A percentile compares a stretch with the other conserved stretches of the same genome.
phyloP scores from a whole-genome alignment of 1,140 invertebrate species.

The Caenorhabditis tropicalis region DNA sequence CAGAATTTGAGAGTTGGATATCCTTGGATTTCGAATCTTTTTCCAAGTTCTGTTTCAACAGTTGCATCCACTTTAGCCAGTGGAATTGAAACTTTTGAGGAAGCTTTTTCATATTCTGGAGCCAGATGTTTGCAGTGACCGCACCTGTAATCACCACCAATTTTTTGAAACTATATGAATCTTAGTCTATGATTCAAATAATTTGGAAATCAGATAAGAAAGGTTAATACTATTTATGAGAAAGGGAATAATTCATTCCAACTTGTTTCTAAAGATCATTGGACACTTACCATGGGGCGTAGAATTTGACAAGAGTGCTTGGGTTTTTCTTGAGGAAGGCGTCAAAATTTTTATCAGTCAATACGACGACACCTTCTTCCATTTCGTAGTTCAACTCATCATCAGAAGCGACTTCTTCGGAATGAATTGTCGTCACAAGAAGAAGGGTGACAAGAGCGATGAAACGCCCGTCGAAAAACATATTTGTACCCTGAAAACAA shows the following conservation, averaged over 20 bases:
- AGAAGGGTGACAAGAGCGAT: not conserved
- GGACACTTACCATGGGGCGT: conserved; percentile 58
- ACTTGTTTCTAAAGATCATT: not conserved
- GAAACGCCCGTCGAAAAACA: conserved; percentile 30
- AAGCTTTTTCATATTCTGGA: conserved; percentile 95
- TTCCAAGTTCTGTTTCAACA: conserved; percentile 66
- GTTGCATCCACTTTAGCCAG: conserved; percentile 75
- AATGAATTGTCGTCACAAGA: not conserved
- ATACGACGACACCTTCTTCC: conserved; percentile 60
- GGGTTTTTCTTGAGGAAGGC: conserved; percentile 60
- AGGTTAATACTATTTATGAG: no score
- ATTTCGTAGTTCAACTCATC: conserved; percentile 59
- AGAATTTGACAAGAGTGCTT: conserved; percentile 57
- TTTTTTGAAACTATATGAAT: no score
- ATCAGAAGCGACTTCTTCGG: not conserved
- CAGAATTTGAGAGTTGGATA: conserved; percentile 72
- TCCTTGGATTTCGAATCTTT: conserved; percentile 70
- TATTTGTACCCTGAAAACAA: conserved; percentile 45
- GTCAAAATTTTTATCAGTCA: conserved; percentile 61
- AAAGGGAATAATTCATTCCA: no score
- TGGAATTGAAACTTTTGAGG: conserved; percentile 83
- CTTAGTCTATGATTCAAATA: no score
- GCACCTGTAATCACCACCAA: conserved; percentile 67
- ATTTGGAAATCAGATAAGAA: no score
- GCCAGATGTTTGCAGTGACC: conserved; percentile 77